Evolutionary conservation across 2,113 vertebrate genomes (phyloP).

Genomic region (Fulmarus glacialis): DNA sequence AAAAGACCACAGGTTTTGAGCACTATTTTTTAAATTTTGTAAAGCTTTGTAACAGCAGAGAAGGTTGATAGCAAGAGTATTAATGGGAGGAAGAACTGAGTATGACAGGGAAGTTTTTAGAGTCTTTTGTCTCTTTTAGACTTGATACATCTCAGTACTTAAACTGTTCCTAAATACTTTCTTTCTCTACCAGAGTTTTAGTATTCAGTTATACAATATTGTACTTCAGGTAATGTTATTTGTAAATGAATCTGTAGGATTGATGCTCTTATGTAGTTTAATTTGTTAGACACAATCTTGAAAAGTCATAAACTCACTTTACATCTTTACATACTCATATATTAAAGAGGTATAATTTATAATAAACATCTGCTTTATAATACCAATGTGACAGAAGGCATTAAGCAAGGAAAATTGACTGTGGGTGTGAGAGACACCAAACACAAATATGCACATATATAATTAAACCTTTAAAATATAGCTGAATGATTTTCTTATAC

Average conservation of each 20-base stretch:
- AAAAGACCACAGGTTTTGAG: background rate
- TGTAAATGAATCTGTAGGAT: conserved; percentile 58
- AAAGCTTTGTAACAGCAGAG: background rate
- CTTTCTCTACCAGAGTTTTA: background rate
- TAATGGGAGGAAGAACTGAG: conserved; percentile 3
- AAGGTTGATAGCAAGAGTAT: background rate
- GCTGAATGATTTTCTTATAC: conserved; percentile 58
- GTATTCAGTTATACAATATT: conserved; percentile 30
- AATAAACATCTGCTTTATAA: conserved; percentile 75
- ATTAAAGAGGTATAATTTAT: conserved; percentile 67
- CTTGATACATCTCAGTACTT: conserved; percentile 1
- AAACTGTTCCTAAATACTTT: background rate
- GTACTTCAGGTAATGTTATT: conserved; percentile 53
- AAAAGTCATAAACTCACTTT: conserved; percentile 63
- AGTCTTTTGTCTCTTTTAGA: conserved; percentile 28
- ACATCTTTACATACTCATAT: conserved; percentile 49
- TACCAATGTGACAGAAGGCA: conserved; percentile 61
- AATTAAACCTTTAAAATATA: conserved; percentile 71
- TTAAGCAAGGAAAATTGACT: conserved; percentile 65
- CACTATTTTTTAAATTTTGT: background rate
- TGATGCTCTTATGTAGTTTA: conserved; percentile 58
- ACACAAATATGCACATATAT: conserved; percentile 58
- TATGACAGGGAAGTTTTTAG: conserved; percentile 10
- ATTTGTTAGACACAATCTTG: conserved; percentile 61
- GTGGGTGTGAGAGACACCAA: conserved; percentile 2